A percentile compares a stretch with the other conserved stretches of the same genome.
Conservation (phyloP, 2,113 vertebrate species). For the Notechis scutatus region DNA sequence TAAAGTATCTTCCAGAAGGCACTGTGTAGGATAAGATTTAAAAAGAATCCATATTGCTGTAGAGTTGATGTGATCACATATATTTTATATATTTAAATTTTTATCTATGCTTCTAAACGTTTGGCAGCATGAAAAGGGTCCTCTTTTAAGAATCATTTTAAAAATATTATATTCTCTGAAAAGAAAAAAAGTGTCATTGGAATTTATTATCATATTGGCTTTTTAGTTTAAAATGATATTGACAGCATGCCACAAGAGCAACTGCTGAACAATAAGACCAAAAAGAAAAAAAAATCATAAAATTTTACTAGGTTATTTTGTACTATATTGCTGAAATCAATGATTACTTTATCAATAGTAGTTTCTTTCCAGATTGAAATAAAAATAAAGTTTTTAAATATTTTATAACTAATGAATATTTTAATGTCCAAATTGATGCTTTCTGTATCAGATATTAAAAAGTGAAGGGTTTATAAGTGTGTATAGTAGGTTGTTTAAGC, state of each 20-base stretch:
- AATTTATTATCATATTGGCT: conserved; percentile 67
- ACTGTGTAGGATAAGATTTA: conserved; percentile 55
- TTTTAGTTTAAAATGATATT: conserved; percentile 67
- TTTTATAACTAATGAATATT: conserved; percentile 80
- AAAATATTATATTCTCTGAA: conserved; percentile 68
- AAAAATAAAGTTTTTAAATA: conserved; percentile 74
- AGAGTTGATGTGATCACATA: conserved; percentile 67
- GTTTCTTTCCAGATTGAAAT: conserved; percentile 72
- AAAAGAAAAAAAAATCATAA: conserved; percentile 62
- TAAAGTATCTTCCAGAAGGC: conserved; percentile 71
- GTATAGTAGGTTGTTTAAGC: conserved; percentile 54
- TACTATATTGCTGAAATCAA: conserved; percentile 76
- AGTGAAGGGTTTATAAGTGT: conserved; percentile 62
- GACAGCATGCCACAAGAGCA: conserved; percentile 58
- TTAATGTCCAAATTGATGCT: conserved; percentile 73
- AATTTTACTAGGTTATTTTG: conserved; percentile 71
- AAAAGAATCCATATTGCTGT: conserved; percentile 61
- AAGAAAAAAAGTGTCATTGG: conserved; percentile 62
- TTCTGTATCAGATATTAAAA: conserved; percentile 66
- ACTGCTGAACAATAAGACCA: conserved; percentile 72
- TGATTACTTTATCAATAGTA: conserved; percentile 69
- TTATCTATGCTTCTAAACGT: conserved; percentile 69
- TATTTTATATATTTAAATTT: conserved; percentile 82
- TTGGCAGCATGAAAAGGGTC: conserved; percentile 65
- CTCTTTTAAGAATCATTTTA: conserved; percentile 70